Percentiles rank a stretch among this genome's conserved stretches.
These are phyloP conservation scores for Motacilla alba DNA, from an alignment of 2,113 vertebrate genomes.

Conservation along the genomic window DNA sequence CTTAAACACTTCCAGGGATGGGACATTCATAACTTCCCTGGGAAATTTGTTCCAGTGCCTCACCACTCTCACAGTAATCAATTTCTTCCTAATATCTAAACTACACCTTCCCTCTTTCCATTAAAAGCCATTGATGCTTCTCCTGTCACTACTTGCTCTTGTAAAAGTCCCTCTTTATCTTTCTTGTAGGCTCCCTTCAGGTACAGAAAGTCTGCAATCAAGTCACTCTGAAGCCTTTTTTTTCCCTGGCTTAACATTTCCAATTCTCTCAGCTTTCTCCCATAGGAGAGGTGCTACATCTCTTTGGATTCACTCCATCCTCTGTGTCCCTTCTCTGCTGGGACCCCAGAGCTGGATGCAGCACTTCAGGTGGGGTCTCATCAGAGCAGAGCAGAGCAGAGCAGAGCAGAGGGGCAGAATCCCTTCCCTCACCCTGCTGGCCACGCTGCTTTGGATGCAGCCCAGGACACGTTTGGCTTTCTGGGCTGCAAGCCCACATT, in stretches of 20 bases:
- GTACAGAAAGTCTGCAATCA: not conserved
- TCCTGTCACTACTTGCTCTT: not conserved
- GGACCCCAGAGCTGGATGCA: not conserved
- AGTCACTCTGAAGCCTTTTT: not conserved
- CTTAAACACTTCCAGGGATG: not conserved
- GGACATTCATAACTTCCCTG: not conserved
- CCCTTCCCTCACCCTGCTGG: accelerated
- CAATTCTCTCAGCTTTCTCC: not conserved
- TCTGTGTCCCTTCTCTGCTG: not conserved
- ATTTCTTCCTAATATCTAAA: not conserved
- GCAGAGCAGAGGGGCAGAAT: not conserved
- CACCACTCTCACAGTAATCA: not conserved
- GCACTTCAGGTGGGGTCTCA: not conserved
- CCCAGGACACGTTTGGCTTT: accelerated
- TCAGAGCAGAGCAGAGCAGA: not conserved
- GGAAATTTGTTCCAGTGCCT: not conserved
- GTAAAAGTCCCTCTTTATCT: not conserved
- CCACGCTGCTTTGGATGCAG: not conserved
- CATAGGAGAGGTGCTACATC: not conserved
- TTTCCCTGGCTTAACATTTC: not conserved
- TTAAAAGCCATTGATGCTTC: not conserved
- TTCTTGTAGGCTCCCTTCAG: not conserved
- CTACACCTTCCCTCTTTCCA: not conserved
- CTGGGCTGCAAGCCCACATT: accelerated
- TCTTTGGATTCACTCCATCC: not conserved